Evolutionary conservation across 92 coral and sea anemone species (phyloP).

Genomic region (Phenganax stokvisi): DNA sequence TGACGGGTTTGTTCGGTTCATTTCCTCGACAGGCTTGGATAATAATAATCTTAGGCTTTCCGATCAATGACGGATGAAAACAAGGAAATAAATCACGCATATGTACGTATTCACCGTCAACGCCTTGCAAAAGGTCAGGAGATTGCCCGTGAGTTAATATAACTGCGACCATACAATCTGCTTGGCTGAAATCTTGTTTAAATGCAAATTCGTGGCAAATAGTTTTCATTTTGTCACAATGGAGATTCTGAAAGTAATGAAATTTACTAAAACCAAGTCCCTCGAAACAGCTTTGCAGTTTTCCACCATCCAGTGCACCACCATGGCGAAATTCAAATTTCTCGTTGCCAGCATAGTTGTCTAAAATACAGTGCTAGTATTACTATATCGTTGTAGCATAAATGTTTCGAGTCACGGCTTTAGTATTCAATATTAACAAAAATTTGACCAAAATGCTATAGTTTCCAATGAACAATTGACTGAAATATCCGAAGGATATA

Average conservation of each 20-base stretch:
- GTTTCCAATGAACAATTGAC: too few species aligned
- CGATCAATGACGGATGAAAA: not conserved
- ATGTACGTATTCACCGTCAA: not conserved
- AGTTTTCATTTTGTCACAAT: not conserved
- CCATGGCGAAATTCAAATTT: not conserved
- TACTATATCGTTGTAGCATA: too few species aligned
- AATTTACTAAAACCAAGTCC: not conserved
- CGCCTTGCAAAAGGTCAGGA: not conserved
- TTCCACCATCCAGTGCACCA: not conserved
- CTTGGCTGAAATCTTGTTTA: not conserved
- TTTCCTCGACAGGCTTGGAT: not conserved
- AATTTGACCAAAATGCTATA: too few species aligned
- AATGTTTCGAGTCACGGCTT: too few species aligned
- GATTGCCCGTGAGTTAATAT: not conserved
- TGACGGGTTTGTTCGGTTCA: not conserved
- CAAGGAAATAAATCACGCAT: not conserved
- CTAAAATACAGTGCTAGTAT: not conserved
- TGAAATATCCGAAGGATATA: too few species aligned
- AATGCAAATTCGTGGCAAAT: not conserved
- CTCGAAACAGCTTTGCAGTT: not conserved
- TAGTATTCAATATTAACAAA: too few species aligned
- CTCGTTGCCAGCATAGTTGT: not conserved
- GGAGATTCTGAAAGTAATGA: not conserved
- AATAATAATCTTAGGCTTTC: not conserved
- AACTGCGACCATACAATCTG: not conserved